phyloP scores from a whole-genome alignment of 2,113 vertebrate genomes.

The Chunga burmeisteri region DNA sequence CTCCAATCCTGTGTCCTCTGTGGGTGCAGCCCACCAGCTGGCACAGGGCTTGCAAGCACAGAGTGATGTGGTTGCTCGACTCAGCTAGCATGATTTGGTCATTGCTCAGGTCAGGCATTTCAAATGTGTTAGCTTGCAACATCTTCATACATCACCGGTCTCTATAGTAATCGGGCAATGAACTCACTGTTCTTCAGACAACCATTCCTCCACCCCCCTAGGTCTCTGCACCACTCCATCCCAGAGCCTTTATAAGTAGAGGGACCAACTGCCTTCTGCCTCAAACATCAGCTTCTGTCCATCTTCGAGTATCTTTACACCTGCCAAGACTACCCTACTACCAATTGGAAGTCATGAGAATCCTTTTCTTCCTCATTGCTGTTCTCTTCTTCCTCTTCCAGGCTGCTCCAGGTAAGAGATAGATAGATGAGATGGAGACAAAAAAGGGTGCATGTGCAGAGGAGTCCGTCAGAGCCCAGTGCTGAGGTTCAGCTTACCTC shows the following conservation, averaged over 20 bases:
- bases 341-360: constrained; percentile 27
- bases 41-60: neutral
- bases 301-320: neutral
- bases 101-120: neutral
- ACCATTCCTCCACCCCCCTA: neutral
- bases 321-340: neutral
- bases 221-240: neutral
- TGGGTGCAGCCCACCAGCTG: neutral
- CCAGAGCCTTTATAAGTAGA: constrained; percentile 22
- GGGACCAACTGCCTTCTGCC: neutral
- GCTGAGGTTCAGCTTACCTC: neutral
- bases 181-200: neutral
- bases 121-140: neutral
- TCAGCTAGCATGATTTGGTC: neutral
- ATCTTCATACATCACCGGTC: constrained; percentile 22
- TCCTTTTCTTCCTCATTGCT: constrained; percentile 49
- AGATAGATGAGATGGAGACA: neutral
- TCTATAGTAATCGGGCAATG: neutral
- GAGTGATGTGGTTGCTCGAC: neutral
- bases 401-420: constrained; percentile 46
- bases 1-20: constrained; percentile 31
- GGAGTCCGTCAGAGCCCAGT: neutral
- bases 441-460: neutral
- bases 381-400: constrained; percentile 57
- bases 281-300: neutral